Conservation (phyloP, 2,888 invertebrate genomes). For the Lumbricus terrestris region DNA sequence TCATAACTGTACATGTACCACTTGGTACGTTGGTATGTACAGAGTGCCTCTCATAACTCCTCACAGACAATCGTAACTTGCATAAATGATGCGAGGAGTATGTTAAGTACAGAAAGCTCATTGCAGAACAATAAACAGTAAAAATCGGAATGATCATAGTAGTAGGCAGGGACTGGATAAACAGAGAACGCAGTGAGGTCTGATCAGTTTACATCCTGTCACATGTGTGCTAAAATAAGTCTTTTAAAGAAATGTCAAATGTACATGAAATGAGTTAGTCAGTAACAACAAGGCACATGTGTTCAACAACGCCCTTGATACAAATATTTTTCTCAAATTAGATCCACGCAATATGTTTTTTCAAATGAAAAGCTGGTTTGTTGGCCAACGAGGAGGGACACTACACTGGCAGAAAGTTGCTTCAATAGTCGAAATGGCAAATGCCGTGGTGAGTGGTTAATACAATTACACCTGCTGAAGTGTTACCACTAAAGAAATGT, state of each 20-base stretch:
- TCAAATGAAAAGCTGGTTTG: no score
- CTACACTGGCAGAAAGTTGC: neutral
- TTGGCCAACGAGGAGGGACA: neutral
- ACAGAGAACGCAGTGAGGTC: neutral
- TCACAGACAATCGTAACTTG: neutral
- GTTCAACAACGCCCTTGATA: neutral
- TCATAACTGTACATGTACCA: no score
- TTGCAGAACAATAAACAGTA: neutral
- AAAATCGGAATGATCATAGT: neutral
- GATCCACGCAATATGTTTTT: neutral
- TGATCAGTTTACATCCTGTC: neutral
- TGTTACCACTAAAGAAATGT: neutral
- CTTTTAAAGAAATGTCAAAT: neutral
- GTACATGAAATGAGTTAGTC: neutral
- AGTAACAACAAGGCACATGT: constrained; percentile 3
- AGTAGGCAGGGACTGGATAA: neutral
- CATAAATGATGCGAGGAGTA: neutral
- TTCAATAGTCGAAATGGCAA: neutral
- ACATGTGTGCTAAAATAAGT: neutral
- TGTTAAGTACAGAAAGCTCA: neutral
- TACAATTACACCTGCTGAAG: neutral
- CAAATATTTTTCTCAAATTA: neutral
- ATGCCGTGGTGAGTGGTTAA: neutral
- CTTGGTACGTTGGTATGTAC: neutral
- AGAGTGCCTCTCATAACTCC: neutral